Conservation (phyloP, 2,888 invertebrate species). For the Caenorhabditis afra region DNA sequence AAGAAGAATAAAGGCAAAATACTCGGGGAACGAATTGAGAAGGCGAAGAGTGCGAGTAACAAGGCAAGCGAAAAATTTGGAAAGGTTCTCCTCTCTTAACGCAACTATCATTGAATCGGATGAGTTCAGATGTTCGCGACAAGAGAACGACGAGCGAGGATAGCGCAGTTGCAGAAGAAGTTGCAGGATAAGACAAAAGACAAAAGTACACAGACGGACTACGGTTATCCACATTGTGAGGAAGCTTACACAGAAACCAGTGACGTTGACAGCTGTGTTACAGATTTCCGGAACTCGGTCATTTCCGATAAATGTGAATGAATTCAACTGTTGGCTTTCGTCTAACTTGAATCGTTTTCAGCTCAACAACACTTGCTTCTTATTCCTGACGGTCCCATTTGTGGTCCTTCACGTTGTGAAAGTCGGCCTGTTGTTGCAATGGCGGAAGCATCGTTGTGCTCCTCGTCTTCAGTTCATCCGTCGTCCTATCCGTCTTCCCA, state of each 20-base stretch:
- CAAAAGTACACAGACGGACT: constrained; percentile 70
- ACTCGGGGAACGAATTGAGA: constrained; percentile 51
- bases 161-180: constrained; percentile 67
- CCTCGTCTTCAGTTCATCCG: constrained; percentile 43
- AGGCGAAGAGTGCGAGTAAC: constrained; percentile 59
- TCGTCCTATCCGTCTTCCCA: constrained; percentile 51
- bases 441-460: constrained; percentile 56
- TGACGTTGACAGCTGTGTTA: constrained; percentile 65
- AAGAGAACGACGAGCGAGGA: constrained; percentile 63
- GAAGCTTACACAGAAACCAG: constrained; percentile 69
- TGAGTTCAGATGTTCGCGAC: too few relatives aligned
- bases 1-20: constrained; percentile 69
- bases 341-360: constrained; percentile 13
- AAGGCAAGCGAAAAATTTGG: constrained; percentile 47
- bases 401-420: constrained; percentile 67
- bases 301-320: constrained; percentile 59
- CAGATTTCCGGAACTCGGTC: constrained; percentile 57
- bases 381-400: constrained; percentile 64
- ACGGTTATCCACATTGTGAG: constrained; percentile 53
- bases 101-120: too few relatives aligned
- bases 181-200: constrained; percentile 56
- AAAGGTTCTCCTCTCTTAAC: neutral
- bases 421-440: constrained; percentile 64
- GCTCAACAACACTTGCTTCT: constrained; percentile 57
- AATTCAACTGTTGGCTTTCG: neutral